Evolutionary conservation across 2,113 vertebrate genomes (phyloP).

Genomic region (Hemichromis elongatus): DNA sequence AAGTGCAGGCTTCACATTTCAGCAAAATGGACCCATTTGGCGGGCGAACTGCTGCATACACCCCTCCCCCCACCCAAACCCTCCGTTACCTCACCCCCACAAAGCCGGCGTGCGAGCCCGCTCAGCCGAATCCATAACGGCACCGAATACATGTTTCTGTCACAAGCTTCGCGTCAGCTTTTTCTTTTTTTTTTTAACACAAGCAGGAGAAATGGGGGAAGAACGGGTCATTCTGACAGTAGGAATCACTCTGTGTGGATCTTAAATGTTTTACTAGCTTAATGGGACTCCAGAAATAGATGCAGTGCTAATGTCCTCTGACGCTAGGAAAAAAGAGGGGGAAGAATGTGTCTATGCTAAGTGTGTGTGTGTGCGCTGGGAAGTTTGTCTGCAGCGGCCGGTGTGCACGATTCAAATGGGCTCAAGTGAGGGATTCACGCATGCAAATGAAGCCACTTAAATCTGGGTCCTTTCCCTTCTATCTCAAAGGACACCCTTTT

Average conservation of each 20-base stretch:
- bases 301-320: constrained; percentile 66
- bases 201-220: constrained; percentile 47
- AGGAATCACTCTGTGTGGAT: constrained; percentile 59
- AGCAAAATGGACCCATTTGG: constrained; percentile 65
- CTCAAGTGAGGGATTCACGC: constrained; percentile 62
- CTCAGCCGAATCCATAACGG: constrained; percentile 55
- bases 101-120: constrained; percentile 22
- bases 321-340: constrained; percentile 35
- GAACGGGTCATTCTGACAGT: constrained; percentile 63
- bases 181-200: constrained; percentile 37
- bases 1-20: constrained; percentile 68
- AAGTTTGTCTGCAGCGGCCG: neutral
- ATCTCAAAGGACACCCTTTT: constrained; percentile 61
- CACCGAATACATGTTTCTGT: constrained; percentile 70
- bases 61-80: neutral
- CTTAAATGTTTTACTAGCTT: constrained; percentile 74
- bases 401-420: constrained; percentile 40
- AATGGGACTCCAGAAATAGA: constrained; percentile 75
- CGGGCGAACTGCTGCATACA: constrained; percentile 6
- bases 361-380: constrained; percentile 13
- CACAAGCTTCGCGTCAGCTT: constrained; percentile 65
- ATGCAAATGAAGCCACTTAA: constrained; percentile 70
- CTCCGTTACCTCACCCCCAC: neutral
- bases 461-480: constrained; percentile 42
- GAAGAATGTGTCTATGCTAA: constrained; percentile 30